Evolutionary conservation across 2,113 vertebrate genomes (phyloP), one percentile per base, ranked within the genome.

Genomic region (Guaruba guarouba): DNA sequence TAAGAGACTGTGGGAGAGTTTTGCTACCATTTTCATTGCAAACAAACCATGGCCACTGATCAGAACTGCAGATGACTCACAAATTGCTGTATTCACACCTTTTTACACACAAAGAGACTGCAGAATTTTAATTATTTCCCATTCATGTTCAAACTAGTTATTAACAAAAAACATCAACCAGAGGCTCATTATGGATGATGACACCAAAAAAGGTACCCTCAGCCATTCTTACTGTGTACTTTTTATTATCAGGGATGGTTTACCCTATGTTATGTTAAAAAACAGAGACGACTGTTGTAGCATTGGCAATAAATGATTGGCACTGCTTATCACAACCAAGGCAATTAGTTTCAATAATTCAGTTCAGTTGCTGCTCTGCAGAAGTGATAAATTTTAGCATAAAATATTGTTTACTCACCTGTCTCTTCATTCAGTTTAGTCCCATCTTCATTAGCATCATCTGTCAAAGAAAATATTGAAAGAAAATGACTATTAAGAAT

Each of bases 401-500:
- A 64, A 96, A 92, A 80, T 18, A 81, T 20, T 90, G 52, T 85
- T 92, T 91, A 96, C 95, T 94, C 95, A 98, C 98, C 97, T 97
- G 91, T 57, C 37, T 97, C 97, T 91, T 98, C 96, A 91, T 75
- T 97, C 93, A 96, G 90, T 39, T 98, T 95, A 86, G 77, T 90
- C 63, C 77, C 96, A 86, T 97, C 97, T 95, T 97, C 97, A 76
- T 92, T 96, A 89, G 88, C 83, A 90, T 97, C 97, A 82, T 92
- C 97, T 98, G 83, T 81, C 84, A 82, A 93, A 86, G 85, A 51
- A 59, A 29, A 71, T 87, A 67, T 2, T 2, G 24, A 79, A 95
- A 83, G 11, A 23, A 59, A 93, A 76, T 29, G 0, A 37, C 85
- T 64, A 83, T 7, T 13, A 66, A 59, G 25, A 94, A 81, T 41